These are phyloP conservation scores for Nerophis lumbriciformis DNA, from an alignment of 2,113 vertebrate species.

Conservation along the genomic window DNA sequence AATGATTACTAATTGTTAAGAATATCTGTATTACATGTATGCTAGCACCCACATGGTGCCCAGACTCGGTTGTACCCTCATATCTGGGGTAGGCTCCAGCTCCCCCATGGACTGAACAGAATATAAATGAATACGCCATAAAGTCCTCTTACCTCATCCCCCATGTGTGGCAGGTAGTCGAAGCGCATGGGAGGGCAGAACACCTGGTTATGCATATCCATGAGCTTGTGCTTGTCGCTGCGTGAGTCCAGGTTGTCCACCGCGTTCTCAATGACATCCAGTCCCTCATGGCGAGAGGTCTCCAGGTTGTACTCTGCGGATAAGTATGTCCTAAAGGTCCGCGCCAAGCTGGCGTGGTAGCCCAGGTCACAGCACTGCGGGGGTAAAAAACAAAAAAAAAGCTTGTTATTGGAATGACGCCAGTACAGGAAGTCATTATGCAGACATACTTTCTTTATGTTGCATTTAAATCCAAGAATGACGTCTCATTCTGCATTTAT, in stretches of 20 bases:
- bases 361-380: slow-evolving; percentile 92
- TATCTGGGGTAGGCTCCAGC: too few species aligned
- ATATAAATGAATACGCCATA: too few species aligned
- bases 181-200: slow-evolving; percentile 97
- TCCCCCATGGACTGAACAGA: too few species aligned
- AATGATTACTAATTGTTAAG: too few species aligned
- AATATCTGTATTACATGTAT: too few species aligned
- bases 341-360: slow-evolving; percentile 91
- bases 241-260: slow-evolving; percentile 95
- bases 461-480: slow-evolving; percentile 9
- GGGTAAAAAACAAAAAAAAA: slow-evolving; percentile 12
- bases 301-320: slow-evolving; percentile 98
- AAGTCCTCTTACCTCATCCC: slow-evolving; percentile 83
- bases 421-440: neutral
- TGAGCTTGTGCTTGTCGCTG: slow-evolving; percentile 97
- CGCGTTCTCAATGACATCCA: slow-evolving; percentile 90
- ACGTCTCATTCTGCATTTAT: too few species aligned
- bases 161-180: slow-evolving; percentile 98
- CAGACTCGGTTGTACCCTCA: too few species aligned
- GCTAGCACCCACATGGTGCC: too few species aligned
- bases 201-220: slow-evolving; percentile 99
- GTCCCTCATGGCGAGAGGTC: slow-evolving; percentile 91
- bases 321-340: slow-evolving; percentile 92
- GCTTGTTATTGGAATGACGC: neutral
- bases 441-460: too few species aligned